Base-by-base conservation (phyloP, 2,888 invertebrate genomes). In the Rhingia rostrata region DNA sequence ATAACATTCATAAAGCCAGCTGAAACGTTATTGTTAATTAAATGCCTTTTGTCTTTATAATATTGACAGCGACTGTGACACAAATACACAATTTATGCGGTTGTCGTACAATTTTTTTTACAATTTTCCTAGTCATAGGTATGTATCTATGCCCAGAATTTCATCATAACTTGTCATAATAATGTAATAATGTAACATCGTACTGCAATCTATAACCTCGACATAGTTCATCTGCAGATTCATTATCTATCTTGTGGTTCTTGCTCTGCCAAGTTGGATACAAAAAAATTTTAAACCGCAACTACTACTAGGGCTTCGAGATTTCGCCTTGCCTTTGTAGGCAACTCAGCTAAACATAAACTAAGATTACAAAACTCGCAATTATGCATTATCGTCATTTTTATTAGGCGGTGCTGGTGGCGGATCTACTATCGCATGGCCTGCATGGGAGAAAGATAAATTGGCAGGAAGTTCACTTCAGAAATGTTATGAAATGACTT, bases 171-270 rank as follows among this genome's bases (percentile, higher is more conserved):
- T 2, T 22, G 22, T 22, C 22, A 22, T 22, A 22, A 22, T 22
- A 22, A 22, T 22, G 22, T 22, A 22, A 22, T 22, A 22, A 22
- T 22, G 22, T 22, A 22, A 22, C 22, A 22, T 22, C 22, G 22
- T 22, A 22, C 22, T 22, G 22, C 22, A 22, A 22, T 22, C 22
- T 22, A 2, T 22, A 22, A 22, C 22, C 22, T 22, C 22, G 22
- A 45, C 43, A 12, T 6, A 12, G 12, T 45, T 12, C 43, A 45
- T 54, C 33, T 33, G 9, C n/a, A 35, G 1, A 14, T 43, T 3
- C 14, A 47, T 14, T 41, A 35, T 22, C 33, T 58, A 33, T 37
- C 7, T 56, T 78, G 78, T 47, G 64, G 69, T 66, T 66, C 39
- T 73, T 69, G 41, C 33, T 56, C 45, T 49, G 9, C 22, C 47